phyloP scores from a whole-genome alignment of 2,797 vertebrate species.

The Syndactyla subalaris region DNA sequence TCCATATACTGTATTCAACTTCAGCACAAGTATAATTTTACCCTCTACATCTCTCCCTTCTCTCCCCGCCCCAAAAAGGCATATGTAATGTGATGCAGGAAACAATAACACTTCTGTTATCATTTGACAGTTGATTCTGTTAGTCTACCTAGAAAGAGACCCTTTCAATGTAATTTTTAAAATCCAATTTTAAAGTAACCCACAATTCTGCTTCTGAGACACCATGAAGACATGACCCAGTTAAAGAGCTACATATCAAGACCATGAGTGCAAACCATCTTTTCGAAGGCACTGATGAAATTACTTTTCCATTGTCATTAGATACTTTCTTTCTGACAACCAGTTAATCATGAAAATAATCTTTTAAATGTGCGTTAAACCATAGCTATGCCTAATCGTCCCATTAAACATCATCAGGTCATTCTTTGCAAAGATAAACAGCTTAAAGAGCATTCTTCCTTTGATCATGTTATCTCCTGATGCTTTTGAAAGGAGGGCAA shows the following conservation, averaged over 20 bases:
- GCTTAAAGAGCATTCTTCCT: constrained; percentile 51
- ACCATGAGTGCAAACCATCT: not conserved
- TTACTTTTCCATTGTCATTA: constrained; percentile 15
- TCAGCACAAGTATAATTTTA: not conserved
- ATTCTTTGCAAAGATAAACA: constrained; percentile 45
- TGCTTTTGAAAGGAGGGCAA: constrained; percentile 21
- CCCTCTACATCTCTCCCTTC: not conserved
- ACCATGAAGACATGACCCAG: not conserved
- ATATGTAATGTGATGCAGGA: not conserved
- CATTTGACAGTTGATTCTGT: not conserved
- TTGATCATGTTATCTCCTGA: constrained; percentile 49
- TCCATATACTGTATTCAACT: not conserved
- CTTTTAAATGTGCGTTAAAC: constrained; percentile 45
- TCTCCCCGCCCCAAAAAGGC: not conserved
- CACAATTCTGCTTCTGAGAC: not conserved
- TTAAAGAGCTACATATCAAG: not conserved
- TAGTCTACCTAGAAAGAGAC: not conserved
- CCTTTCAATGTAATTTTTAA: not conserved
- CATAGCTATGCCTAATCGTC: constrained; percentile 37
- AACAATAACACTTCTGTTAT: not conserved
- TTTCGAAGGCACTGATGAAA: not conserved
- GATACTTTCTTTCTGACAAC: constrained; percentile 14
- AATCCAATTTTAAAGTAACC: not conserved
- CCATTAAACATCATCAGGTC: constrained; percentile 40
- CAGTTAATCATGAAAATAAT: constrained; percentile 37